Base-by-base conservation (phyloP, 2,113 vertebrate genomes). In the Strigops habroptila region DNA sequence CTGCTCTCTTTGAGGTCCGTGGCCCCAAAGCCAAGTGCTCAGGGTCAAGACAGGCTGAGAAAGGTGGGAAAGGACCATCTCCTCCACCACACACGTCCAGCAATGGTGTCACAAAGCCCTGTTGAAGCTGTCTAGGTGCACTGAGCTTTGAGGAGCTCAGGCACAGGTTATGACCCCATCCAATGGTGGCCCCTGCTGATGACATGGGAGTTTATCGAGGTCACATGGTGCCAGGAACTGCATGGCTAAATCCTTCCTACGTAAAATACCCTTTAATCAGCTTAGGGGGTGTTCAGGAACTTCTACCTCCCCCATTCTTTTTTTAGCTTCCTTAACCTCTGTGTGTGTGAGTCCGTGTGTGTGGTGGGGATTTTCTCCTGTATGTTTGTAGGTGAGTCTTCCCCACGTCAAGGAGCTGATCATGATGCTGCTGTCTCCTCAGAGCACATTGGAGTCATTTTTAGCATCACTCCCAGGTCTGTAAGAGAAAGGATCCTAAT, bases 221-320 rank as follows among this genome's bases (percentile, higher is more conserved):
- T 97, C 97, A 96, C 85, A 65, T 73, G 44, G 87, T 90, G 18
- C 85, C 33, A 84, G 87, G 92, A 91, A 28, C 91, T 41, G 80
- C 74, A n/a, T 19, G 60, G 92, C 92, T 93, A 96, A 97, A 97
- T 87, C 97, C 96, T 94, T 87, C 95, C 96, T 94, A 75, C 68
- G 88, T 97, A 95, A 97, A 97, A 93, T 92, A 94, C 73, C 85
- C 92, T 91, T 78, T 97, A 97, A 97, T 96, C 97, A 96, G 96
- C 97, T 97, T 97, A 97, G 0, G 0, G 82, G 25, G 63, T 62
- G 77, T 71, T 75, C 81, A 93, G 91, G 86, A 95, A 84, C 93
- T 84, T 95, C 81, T 84, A 64, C 94, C 86, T 89, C 94, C 93
- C 86, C 74, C 81, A 33, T 52, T 76, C 69, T 71, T 37, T 59